phyloP scores from a whole-genome alignment of 1,140 invertebrate species.

The Zaprionus nigranus region DNA sequence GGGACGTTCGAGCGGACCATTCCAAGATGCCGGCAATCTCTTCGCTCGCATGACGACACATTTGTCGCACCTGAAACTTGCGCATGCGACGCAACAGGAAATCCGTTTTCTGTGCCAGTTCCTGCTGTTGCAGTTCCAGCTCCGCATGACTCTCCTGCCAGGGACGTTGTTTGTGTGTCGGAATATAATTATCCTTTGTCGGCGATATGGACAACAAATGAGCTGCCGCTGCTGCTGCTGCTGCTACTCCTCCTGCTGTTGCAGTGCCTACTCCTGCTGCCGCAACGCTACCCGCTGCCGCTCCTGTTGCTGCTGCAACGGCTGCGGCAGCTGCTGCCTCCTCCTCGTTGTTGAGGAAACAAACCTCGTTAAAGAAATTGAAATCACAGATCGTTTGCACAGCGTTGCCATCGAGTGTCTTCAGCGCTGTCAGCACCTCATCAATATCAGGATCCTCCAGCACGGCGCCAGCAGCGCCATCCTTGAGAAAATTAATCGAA shows the following conservation, averaged over 20 bases:
- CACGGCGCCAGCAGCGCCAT: conserved; percentile 55
- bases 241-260: not conserved
- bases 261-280: not conserved
- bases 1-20: conserved; percentile 86
- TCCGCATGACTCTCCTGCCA: conserved; percentile 58
- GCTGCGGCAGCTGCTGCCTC: conserved; percentile 38
- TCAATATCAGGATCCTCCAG: conserved; percentile 82
- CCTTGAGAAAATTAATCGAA: conserved; percentile 70
- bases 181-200: conserved; percentile 15
- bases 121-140: conserved; percentile 86
- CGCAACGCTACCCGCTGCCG: not conserved
- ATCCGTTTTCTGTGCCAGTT: conserved; percentile 88
- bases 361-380: conserved; percentile 76
- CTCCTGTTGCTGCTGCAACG: conserved; percentile 18
- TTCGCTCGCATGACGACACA: conserved; percentile 90
- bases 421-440: conserved; percentile 81
- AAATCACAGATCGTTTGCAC: conserved; percentile 77
- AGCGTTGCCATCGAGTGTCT: conserved; percentile 67
- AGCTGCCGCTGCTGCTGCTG: not conserved
- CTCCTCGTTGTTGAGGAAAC: conserved; percentile 65
- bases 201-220: conserved; percentile 9
- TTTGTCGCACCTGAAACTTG: conserved; percentile 89
- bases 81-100: conserved; percentile 90
- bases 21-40: conserved; percentile 91
- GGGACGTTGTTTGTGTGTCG: conserved; percentile 18